These are phyloP conservation scores for Sebastes taczanowskii DNA, from an alignment of 2,797 vertebrate genomes.

Conservation along the genomic window DNA sequence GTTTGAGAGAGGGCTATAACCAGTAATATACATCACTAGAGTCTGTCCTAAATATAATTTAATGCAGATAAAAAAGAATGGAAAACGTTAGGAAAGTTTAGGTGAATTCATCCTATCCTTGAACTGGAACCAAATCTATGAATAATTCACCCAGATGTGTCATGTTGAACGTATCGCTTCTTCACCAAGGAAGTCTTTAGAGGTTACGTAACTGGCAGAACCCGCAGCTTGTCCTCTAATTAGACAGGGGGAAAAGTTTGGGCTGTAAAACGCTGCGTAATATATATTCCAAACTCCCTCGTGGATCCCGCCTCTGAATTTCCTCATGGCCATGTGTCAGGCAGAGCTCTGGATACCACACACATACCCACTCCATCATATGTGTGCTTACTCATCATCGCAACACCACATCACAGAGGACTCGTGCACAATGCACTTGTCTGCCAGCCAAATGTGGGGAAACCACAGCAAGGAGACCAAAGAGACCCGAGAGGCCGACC, in stretches of 20 bases:
- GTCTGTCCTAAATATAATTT: not conserved
- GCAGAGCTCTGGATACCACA: slow-evolving; percentile 68
- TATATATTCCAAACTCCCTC: slow-evolving; percentile 56
- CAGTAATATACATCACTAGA: not conserved
- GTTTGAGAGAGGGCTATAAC: not conserved
- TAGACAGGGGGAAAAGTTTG: slow-evolving; percentile 55
- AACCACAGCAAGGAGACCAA: slow-evolving; percentile 68
- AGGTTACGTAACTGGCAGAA: slow-evolving; percentile 62
- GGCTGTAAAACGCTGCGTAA: slow-evolving; percentile 62
- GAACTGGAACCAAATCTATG: slow-evolving; percentile 25
- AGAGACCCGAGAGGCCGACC: slow-evolving; percentile 36
- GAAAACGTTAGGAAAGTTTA: slow-evolving; percentile 27
- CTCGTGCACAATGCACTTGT: slow-evolving; percentile 67
- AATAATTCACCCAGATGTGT: slow-evolving; percentile 52
- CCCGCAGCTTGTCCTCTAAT: slow-evolving; percentile 69
- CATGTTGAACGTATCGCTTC: slow-evolving; percentile 39
- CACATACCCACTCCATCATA: slow-evolving; percentile 62
- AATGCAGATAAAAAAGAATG: slow-evolving; percentile 24
- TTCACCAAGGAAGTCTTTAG: slow-evolving; percentile 58
- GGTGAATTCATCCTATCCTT: slow-evolving; percentile 26
- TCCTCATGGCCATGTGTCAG: slow-evolving; percentile 66
- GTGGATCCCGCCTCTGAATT: slow-evolving; percentile 39
- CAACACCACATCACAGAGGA: slow-evolving; percentile 71
- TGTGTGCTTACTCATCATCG: slow-evolving; percentile 73
- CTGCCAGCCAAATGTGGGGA: slow-evolving; percentile 74